Base-by-base conservation (phyloP, 2,113 vertebrate genomes). In the Dunckerocampus dactyliophorus region DNA sequence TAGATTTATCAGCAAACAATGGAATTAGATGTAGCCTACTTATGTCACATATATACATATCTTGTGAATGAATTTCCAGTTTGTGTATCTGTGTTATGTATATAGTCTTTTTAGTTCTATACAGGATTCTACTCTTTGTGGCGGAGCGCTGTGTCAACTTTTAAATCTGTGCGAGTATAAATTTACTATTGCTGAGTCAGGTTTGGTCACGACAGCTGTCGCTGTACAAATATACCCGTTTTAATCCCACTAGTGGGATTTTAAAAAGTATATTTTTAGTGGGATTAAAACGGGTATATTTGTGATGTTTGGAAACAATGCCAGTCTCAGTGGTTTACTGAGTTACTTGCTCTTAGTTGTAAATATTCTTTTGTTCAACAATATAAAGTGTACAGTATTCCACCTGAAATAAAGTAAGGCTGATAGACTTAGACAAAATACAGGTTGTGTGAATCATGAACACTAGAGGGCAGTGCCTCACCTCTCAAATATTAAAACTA, bases 401-500 rank as follows among this genome's bases (percentile, higher is more conserved):
- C 1, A 22, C 60, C 31, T 69, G 10, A 54, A 59, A 60, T 51
- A 51, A 34, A 58, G 54, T 39, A 48, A 67, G 37, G 7, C 0
- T n/a, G 1, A 48, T 15, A 2, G 46, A 75, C 59, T 68, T 45
- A n/a, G 0, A 47, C n/a, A 42, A 8, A 13, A 28, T 57, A 24
- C 47, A 11, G 13, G 3, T 34, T 42, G 7, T 64, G 15, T 68
- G 28, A 43, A 20, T 51, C 10, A 0, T 56, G 45, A 69, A 52
- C 77, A 72, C 65, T 67, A 82, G 82, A 72, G 77, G 79, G 69
- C 77, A 20, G 43, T 55, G 12, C 16, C 48, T 17, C 58, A 48
- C 50, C 1, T 14, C 39, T 42, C 2, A 42, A 34, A 34, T 34
- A 34, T 5, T 8, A 3, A 28, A 28, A 28, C 5, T 28, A 28